Percentiles rank a stretch among this genome's conserved stretches.
Evolutionary conservation across 1,140 invertebrate species (phyloP).

Genomic region (Hyles vespertilio): DNA sequence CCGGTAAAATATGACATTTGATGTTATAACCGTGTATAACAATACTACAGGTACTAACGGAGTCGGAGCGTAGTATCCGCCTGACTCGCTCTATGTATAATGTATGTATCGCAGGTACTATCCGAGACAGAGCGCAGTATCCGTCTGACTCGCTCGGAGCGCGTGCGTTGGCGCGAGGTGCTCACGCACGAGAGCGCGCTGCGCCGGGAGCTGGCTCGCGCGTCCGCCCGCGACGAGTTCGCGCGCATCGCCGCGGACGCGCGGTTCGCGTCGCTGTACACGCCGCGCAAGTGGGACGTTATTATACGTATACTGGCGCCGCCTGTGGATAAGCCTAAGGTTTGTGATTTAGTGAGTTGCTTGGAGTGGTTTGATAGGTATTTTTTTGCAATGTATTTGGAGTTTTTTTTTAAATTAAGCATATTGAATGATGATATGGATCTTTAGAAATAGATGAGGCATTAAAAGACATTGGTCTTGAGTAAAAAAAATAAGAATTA

Average conservation of each 20-base stretch:
- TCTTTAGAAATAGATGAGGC: no score
- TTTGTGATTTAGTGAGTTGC: constrained; percentile 17
- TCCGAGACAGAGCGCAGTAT: constrained; percentile 51
- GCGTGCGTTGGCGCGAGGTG: constrained; percentile 91
- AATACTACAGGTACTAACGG: no score
- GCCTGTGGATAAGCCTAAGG: constrained; percentile 77
- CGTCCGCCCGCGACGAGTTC: constrained; percentile 90
- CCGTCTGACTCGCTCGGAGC: constrained; percentile 79
- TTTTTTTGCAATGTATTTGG: no score
- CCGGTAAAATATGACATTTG: no score
- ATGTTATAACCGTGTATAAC: no score
- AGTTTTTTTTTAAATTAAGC: no score
- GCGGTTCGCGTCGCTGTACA: constrained; percentile 87
- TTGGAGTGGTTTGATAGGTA: neutral
- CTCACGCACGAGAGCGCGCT: constrained; percentile 92
- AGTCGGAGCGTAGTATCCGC: no score
- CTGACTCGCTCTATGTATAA: no score
- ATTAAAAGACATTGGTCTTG: no score
- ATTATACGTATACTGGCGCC: constrained; percentile 92
- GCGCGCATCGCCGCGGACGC: constrained; percentile 87
- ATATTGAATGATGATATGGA: no score
- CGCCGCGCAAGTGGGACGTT: constrained; percentile 93
- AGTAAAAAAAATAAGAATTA: no score
- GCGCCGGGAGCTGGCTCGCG: constrained; percentile 84
- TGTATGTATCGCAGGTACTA: constrained; percentile 38